These are phyloP conservation scores for Collichthys lucidus DNA, from an alignment of 2,113 vertebrate genomes.

Conservation along the genomic window DNA sequence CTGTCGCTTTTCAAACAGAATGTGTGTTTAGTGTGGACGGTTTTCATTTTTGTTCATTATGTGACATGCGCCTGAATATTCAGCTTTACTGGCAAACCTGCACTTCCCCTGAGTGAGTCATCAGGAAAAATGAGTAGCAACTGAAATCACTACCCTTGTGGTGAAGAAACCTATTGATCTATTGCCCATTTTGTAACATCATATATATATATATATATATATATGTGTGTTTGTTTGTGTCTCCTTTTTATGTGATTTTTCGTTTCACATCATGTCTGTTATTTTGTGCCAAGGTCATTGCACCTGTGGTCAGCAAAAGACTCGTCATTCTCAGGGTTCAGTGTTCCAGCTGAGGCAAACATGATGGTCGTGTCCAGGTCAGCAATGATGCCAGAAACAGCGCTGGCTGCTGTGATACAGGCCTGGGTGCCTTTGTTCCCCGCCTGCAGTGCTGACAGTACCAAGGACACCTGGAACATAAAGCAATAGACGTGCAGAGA, in stretches of 20 bases:
- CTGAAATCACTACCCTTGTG: not conserved
- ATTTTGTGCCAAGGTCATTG: slow-evolving; percentile 10
- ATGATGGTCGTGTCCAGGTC: slow-evolving; percentile 99
- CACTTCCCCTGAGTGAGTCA: slow-evolving; percentile 35
- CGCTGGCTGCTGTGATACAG: slow-evolving; percentile 95
- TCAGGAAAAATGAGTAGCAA: slow-evolving; percentile 8
- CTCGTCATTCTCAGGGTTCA: slow-evolving; percentile 95
- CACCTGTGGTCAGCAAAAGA: slow-evolving; percentile 98
- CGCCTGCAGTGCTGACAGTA: slow-evolving; percentile 96
- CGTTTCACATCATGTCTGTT: not conserved
- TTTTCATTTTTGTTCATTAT: slow-evolving; percentile 29
- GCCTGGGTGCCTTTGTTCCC: slow-evolving; percentile 99
- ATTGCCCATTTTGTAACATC: slow-evolving; percentile 5
- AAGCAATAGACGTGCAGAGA: slow-evolving; percentile 24
- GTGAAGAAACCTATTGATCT: not conserved
- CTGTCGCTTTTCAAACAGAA: slow-evolving; percentile 34
- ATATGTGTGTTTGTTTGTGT: no score
- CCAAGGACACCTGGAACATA: slow-evolving; percentile 92
- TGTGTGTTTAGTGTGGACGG: slow-evolving; percentile 26
- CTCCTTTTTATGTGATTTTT: not conserved
- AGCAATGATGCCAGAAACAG: slow-evolving; percentile 97
- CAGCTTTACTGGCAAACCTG: slow-evolving; percentile 19
- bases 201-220: not conserved
- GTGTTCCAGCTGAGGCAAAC: slow-evolving; percentile 97
- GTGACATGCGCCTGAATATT: slow-evolving; percentile 15